Evolutionary conservation across 2,797 vertebrate genomes (phyloP).

Genomic region (Delichon dasypus): DNA sequence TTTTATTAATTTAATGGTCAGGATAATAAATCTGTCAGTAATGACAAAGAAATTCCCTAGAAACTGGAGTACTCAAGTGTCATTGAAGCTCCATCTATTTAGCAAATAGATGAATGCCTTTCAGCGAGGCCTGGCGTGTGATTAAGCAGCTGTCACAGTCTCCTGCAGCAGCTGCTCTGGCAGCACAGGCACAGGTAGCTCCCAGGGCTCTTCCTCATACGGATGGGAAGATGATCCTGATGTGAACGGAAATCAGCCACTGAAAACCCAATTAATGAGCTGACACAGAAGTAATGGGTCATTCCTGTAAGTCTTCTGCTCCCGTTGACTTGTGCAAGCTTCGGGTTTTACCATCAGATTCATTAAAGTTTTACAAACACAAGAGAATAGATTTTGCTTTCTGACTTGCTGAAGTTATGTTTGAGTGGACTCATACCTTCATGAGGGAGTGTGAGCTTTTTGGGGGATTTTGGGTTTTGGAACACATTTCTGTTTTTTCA

Average conservation of each 20-base stretch:
- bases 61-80: constrained; percentile 47
- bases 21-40: constrained; percentile 66
- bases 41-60: constrained; percentile 60
- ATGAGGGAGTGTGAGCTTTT: neutral
- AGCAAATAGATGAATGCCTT: constrained; percentile 64
- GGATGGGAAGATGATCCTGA: neutral
- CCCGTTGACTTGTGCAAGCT: neutral
- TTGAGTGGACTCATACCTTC: neutral
- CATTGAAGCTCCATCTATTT: constrained; percentile 65
- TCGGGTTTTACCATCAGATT: neutral
- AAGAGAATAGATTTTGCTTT: neutral
- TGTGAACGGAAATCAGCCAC: neutral
- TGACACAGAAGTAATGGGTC: neutral
- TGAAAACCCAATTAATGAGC: neutral
- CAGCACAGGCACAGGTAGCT: neutral
- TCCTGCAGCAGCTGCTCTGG: neutral
- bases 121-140: neutral
- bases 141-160: constrained; percentile 55
- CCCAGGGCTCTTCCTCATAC: neutral
- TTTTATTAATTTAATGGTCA: constrained; percentile 51
- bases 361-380: neutral
- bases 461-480: neutral
- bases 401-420: neutral
- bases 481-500: neutral
- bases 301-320: neutral